Percentiles rank a stretch among this genome's conserved stretches.
phyloP scores from a whole-genome alignment of 2,113 vertebrate genomes.

The Brachypodius melanocephalos region DNA sequence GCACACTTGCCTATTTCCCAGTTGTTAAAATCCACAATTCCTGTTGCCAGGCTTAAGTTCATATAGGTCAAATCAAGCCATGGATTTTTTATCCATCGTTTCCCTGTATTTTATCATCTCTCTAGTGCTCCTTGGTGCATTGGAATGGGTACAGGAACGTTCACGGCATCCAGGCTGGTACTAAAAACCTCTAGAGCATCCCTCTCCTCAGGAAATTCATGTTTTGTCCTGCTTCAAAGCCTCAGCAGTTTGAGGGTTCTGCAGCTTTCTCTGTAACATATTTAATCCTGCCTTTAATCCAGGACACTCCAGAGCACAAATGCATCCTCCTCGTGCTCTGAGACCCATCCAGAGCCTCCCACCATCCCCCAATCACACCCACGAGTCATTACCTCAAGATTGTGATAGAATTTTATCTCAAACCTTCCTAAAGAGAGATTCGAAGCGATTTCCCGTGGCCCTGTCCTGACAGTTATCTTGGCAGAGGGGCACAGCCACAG shows the following conservation, averaged over 20 bases:
- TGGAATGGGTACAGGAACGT: not conserved
- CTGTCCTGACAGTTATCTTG: not conserved
- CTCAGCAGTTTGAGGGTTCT: not conserved
- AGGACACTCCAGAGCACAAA: not conserved
- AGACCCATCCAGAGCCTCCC: not conserved
- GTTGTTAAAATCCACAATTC: not conserved
- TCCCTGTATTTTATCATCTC: not conserved
- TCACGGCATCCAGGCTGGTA: not conserved
- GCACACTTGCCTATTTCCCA: not conserved
- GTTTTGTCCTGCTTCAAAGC: not conserved
- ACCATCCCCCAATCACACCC: not conserved
- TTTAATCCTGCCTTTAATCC: not conserved
- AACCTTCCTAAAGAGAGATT: not conserved
- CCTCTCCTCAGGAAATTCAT: not conserved
- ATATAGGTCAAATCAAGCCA: not conserved
- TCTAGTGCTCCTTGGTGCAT: fast-evolving
- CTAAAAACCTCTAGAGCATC: not conserved
- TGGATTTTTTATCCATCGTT: not conserved
- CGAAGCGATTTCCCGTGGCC: not conserved
- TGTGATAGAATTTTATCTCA: not conserved
- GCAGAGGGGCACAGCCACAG: not conserved
- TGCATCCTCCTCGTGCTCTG: not conserved
- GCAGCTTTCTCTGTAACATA: not conserved
- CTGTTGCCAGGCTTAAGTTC: fast-evolving
- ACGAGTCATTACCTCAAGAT: not conserved